Percentiles rank a stretch among this genome's conserved stretches.
These are phyloP conservation scores for Papilio dardanus DNA, from an alignment of 1,140 invertebrate species.

Conservation along the genomic window DNA sequence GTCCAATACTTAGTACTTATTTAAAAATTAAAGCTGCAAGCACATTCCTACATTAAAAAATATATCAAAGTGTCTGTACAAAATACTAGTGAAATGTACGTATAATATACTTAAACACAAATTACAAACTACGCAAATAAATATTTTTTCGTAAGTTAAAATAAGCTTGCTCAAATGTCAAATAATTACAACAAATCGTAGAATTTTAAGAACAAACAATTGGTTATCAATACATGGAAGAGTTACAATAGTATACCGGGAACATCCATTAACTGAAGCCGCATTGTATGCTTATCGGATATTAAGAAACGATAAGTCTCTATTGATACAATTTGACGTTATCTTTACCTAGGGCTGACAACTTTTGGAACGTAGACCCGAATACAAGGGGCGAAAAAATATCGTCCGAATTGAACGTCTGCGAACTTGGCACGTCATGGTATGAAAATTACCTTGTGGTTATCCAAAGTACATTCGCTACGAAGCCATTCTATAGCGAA, in stretches of 20 bases:
- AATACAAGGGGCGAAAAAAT: neutral
- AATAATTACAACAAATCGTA: constrained; percentile 13
- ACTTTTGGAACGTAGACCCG: neutral
- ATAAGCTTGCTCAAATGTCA: neutral
- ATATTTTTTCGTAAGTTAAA: too few species aligned
- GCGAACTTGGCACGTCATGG: too few species aligned
- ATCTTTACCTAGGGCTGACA: neutral
- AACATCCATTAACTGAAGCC: constrained; percentile 16
- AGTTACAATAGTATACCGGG: constrained; percentile 40
- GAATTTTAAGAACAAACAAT: constrained; percentile 35
- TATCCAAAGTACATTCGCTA: too few species aligned
- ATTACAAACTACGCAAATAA: neutral
- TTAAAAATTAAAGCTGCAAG: too few species aligned
- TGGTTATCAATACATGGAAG: constrained; percentile 48
- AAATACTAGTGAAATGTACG: too few species aligned
- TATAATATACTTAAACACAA: neutral
- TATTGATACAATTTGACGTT: constrained; percentile 34
- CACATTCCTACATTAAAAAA: too few species aligned
- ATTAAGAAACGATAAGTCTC: constrained; percentile 37
- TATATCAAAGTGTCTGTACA: too few species aligned
- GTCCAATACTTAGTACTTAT: too few species aligned
- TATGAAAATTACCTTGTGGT: too few species aligned
- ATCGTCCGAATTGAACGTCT: too few species aligned
- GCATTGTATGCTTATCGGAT: constrained; percentile 37
- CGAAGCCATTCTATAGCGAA: too few species aligned